Base-by-base conservation (phyloP, 2,797 vertebrate species). In the Nannoperca australis region DNA sequence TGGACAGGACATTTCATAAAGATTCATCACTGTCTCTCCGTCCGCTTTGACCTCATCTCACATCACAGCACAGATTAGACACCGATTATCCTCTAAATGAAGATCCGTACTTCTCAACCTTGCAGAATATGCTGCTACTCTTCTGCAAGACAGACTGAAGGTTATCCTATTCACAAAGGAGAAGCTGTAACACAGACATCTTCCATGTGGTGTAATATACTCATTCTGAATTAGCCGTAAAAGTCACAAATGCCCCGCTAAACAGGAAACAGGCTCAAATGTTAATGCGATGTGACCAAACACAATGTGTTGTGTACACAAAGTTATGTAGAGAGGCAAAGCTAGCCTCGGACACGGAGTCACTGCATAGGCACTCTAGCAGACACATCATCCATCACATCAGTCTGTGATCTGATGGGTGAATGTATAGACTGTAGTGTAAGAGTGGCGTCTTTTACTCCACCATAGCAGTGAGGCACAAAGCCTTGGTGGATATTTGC, bases 11-110 rank as follows among this genome's bases (percentile, higher is more conserved):
- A 79, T 89, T 91, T 93, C 80, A 91, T 89, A 91, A 91, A 91
- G 94, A 94, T 94, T 93, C 92, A 95, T 95, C 93, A 94, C 92
- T 92, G 89, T 94, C 91, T 88, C 83, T 71, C 90, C 65, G 93
- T 93, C 94, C 92, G 92, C 93, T 93, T 92, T 89, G 94, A 94
- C 94, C 94, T 93, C 92, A 93, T 94, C 91, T 87, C 93, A 92
- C 92, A 90, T 93, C 93, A 81, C 89, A 85, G 92, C 89, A 82
- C 91, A 92, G 92, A 94, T 94, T 94, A 94, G 91, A 91, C 88
- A 90, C 83, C 89, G 91, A 94, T 94, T 95, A 94, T 89, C 88
- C 79, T 79, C 90, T 94, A 95, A 95, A 94, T 94, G 93, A 94
- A 82, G 92, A 92, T 90, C 91, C 88, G 89, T 90, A 81, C 89